Base-by-base conservation (phyloP, 2,888 invertebrate species). In the Dermolepida albohirtum region DNA sequence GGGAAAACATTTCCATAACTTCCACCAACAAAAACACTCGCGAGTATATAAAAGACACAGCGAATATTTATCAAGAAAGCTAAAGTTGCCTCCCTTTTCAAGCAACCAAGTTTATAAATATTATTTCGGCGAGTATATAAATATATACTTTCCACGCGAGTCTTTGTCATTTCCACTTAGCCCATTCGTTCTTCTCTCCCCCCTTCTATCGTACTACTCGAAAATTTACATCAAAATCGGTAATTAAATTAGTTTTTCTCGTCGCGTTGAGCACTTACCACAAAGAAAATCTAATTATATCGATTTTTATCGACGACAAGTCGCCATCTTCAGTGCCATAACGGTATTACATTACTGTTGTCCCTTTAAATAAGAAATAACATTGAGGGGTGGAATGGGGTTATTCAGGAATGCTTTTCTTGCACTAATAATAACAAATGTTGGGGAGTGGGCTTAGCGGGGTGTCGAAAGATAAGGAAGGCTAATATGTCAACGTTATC, bases 401-500 rank as follows among this genome's bases (percentile, higher is more conserved):
- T 47, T 17, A 34, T n/a, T 47, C 34, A 10, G 44, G 43, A 47
- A 47, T 62, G 47, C 59, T 47, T 62, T 62, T 62, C 59, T 62
- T 49, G 62, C 66, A 57, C 51, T 67, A 67, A 59, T 59, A 67
- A 59, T 62, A 67, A 67, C 59, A 67, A 67, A 67, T 67, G 66
- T 51, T 40, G 59, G 59, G 47, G 49, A 39, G 59, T 59, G 51
- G 51, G 59, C 66, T 67, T 67, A 67, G 66, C 66, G 66, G 66
- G 66, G 68, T 54, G 71, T 71, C 68, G 66, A 67, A 67, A 71
- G 71, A 71, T 71, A 71, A 70, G 69, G 66, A 57, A 55, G 64
- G 67, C 67, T 69, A 69, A 69, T 70, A 70, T 69, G 67, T 70
- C 67, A 69, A 69, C 63, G 67, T 70, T 71, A 71, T 71, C 71